Conservation (phyloP, 2,113 vertebrate species). For the Antidorcas marsupialis region DNA sequence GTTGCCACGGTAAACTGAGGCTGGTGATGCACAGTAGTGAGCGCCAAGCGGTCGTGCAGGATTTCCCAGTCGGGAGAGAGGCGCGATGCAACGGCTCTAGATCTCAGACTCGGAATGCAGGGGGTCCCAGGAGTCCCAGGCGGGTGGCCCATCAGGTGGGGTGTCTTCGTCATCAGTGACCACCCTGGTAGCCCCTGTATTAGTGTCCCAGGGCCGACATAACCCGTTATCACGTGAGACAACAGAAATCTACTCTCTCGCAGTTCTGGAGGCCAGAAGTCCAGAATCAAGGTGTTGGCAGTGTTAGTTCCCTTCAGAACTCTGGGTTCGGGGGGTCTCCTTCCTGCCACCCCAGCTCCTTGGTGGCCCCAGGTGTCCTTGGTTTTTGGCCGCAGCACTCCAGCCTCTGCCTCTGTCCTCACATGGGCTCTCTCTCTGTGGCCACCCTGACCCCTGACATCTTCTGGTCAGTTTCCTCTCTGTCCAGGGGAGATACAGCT, state of each 20-base stretch:
- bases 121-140: neutral
- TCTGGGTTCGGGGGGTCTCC: neutral
- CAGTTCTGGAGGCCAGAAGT: neutral
- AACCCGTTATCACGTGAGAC: neutral
- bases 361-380: no score
- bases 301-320: neutral
- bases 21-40: neutral
- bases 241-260: neutral
- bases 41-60: neutral
- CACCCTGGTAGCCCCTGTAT: fast-evolving
- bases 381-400: neutral
- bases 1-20: neutral
- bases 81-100: fast-evolving
- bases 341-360: no score
- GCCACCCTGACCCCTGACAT: neutral
- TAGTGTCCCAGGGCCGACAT: neutral
- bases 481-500: no score
- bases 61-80: neutral
- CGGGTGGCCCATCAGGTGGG: fast-evolving
- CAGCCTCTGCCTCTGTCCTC: neutral
- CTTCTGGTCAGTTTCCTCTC: neutral
- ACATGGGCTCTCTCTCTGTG: fast-evolving
- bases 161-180: no score
- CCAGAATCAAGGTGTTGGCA: neutral
- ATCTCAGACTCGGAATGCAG: neutral